These are phyloP conservation scores for Clangula hyemalis DNA, from an alignment of 2,797 vertebrate species.

Conservation along the genomic window DNA sequence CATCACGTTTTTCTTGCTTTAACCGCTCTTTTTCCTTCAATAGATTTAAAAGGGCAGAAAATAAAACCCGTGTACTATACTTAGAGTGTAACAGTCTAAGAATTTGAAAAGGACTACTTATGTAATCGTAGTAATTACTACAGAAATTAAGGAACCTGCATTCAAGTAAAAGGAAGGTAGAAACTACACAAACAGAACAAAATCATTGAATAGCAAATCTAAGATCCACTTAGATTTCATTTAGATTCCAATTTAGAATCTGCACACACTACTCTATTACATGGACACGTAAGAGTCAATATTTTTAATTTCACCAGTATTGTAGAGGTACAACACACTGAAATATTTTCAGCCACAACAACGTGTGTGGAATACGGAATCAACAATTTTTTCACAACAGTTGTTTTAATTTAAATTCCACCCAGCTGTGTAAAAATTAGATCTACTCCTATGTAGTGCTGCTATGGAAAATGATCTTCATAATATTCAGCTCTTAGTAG, in stretches of 20 bases:
- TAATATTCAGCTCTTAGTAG: not conserved
- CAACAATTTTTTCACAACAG: not conserved
- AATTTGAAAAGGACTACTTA: conserved; percentile 40
- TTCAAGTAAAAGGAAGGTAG: not conserved
- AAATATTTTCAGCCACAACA: not conserved
- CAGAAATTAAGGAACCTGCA: not conserved
- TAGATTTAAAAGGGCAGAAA: conserved; percentile 56
- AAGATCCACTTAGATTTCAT: not conserved
- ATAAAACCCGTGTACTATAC: not conserved
- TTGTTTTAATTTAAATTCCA: not conserved
- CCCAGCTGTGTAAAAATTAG: not conserved
- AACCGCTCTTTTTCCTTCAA: conserved; percentile 90
- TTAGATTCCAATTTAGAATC: not conserved
- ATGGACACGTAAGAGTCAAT: not conserved
- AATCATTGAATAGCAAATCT: not conserved
- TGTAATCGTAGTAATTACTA: not conserved
- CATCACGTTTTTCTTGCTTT: conserved; percentile 93
- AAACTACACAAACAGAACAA: not conserved
- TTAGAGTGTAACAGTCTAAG: conserved; percentile 14
- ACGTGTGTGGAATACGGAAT: not conserved
- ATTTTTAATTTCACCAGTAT: not conserved
- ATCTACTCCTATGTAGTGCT: not conserved
- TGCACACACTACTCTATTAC: not conserved
- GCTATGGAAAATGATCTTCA: not conserved
- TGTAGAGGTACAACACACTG: not conserved